Conservation (phyloP, 2,113 vertebrate species). For the pig (Sus scrofa) region DNA sequence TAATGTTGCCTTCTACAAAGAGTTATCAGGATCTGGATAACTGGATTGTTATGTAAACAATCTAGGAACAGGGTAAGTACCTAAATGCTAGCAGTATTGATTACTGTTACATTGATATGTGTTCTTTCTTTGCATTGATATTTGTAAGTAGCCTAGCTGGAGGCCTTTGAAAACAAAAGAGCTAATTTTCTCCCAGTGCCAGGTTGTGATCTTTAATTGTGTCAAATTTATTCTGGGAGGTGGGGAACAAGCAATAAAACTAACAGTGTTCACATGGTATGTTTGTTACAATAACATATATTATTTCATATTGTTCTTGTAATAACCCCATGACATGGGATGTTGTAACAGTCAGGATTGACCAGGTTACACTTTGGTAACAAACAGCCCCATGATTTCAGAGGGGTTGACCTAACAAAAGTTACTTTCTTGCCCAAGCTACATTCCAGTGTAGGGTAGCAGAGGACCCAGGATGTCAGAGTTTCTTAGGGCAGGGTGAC, state of each 20-base stretch:
- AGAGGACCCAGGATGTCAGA: not conserved
- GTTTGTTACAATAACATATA: not conserved
- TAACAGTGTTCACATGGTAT: not conserved
- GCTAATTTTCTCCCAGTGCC: not conserved
- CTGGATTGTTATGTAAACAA: not conserved
- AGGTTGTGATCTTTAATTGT: not conserved
- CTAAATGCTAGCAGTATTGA: not conserved
- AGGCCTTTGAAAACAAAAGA: conserved; percentile 56
- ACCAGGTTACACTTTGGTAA: not conserved
- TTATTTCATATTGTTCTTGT: not conserved
- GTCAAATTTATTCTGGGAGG: not conserved
- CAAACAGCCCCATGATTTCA: not conserved
- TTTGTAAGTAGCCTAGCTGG: not conserved
- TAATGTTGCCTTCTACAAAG: not conserved
- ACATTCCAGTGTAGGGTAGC: not conserved
- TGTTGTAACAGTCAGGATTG: not conserved
- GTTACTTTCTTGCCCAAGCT: not conserved
- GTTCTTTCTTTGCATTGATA: not conserved
- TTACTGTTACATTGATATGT: not conserved
- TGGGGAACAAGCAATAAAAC: not conserved
- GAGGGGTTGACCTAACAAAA: not conserved
- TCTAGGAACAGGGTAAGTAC: not conserved
- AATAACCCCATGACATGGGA: not conserved
- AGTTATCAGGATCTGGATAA: not conserved
- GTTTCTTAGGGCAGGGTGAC: not conserved